Base-by-base conservation (phyloP, 2,797 vertebrate species). In the Scyliorhinus canicula region DNA sequence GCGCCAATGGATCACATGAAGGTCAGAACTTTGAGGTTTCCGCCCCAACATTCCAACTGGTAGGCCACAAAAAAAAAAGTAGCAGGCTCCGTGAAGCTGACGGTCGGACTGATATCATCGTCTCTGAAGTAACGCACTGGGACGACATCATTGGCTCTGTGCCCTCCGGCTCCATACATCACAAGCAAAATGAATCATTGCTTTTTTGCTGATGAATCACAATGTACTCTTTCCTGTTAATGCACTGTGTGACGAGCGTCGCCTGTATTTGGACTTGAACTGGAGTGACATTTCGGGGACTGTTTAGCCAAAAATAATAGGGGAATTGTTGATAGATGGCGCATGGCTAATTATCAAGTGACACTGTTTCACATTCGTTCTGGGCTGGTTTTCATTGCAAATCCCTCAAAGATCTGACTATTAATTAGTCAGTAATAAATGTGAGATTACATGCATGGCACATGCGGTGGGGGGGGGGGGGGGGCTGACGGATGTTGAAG, bases 201-300 rank as follows among this genome's bases (percentile, higher is more conserved):
- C 47, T 94, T 71, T 52, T 16, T 69, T 47, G 3, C 93, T 50
- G 47, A 94, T 94, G 93, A 94, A 74, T 93, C 91, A 88, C 35
- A 47, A 4, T 31, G 24, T 31, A 14, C 65, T 67, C 65, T 67
- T 60, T 69, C 60, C 65, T 69, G 93, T 3, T 3, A 93, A 69
- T 47, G 90, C 67, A 44, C 28, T 19, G 85, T 47, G 44, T 31
- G 63, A 50, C 63, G 50, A 44, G 11, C 28, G 44, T 82, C 19
- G 7, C 40, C 79, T 47, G 21, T 7, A 28, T 71, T 50, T 71
- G 65, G 40, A 69, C 28, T 71, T 26, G 21, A 52, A 74, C 44
- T 21, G 6, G 28, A 26, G n/a, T 12, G 60, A 91, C 3, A 0
- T 91, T n/a, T 65, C 19, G 44, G 28, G 65, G 16, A 50, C 28